Conservation (phyloP, 2,888 invertebrate genomes). For the Acleris laterana region DNA sequence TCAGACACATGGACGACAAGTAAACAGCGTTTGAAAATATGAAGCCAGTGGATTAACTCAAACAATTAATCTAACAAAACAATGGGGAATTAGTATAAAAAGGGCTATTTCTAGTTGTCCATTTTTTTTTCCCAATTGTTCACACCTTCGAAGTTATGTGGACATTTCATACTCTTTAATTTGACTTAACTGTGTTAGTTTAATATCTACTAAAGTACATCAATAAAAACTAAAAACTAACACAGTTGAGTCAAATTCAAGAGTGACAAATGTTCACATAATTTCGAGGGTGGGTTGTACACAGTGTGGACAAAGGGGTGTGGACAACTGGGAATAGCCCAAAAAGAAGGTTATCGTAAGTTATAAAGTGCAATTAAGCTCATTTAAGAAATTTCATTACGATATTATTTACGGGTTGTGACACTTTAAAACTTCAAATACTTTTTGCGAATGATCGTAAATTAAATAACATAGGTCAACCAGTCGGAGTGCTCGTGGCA, state of each 20-base stretch:
- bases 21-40: conserved; percentile 56
- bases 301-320: too few species aligned
- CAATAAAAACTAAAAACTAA: too few species aligned
- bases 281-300: too few species aligned
- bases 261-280: too few species aligned
- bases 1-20: conserved; percentile 59
- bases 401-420: conserved; percentile 20
- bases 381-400: conserved; percentile 31
- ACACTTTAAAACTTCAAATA: conserved; percentile 25
- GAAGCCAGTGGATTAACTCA: conserved; percentile 46
- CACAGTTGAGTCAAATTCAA: too few species aligned
- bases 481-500: conserved; percentile 42
- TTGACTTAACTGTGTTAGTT: too few species aligned
- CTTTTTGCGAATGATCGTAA: conserved; percentile 12
- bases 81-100: conserved; percentile 39
- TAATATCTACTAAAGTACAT: too few species aligned
- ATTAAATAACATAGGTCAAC: conserved; percentile 19
- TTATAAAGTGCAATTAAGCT: conserved; percentile 16
- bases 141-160: too few species aligned
- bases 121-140: too few species aligned
- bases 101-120: too few species aligned
- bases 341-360: conserved; percentile 15
- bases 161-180: too few species aligned
- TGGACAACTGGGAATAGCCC: too few species aligned
- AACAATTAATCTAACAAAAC: conserved; percentile 40